Conservation (phyloP, 2,888 invertebrate species). For the Nycteola revayana region DNA sequence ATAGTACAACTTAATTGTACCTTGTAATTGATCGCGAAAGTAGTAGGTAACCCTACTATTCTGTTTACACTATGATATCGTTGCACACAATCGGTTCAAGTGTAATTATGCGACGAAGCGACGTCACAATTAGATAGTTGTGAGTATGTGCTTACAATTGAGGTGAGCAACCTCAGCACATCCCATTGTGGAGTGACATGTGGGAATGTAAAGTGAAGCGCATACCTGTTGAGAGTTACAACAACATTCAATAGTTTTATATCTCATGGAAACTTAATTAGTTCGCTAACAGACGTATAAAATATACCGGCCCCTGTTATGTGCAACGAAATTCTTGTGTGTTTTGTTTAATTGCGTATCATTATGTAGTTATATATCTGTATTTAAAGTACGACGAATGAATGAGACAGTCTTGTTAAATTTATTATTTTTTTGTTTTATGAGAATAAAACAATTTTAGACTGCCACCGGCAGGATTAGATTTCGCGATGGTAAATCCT, state of each 20-base stretch:
- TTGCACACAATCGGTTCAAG: slow-evolving; percentile 45
- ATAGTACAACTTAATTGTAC: too few species aligned
- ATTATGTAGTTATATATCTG: too few species aligned
- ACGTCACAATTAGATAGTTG: slow-evolving; percentile 62
- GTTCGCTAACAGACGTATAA: slow-evolving; percentile 28
- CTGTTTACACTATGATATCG: slow-evolving; percentile 7
- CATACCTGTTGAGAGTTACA: slow-evolving; percentile 39
- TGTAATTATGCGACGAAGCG: slow-evolving; percentile 69
- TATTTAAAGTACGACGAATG: too few species aligned
- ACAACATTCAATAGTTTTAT: slow-evolving; percentile 18
- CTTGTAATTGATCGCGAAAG: slow-evolving; percentile 1
- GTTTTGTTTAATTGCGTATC: too few species aligned
- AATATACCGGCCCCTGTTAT: too few species aligned
- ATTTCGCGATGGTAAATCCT: too few species aligned
- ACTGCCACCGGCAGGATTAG: too few species aligned
- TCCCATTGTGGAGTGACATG: slow-evolving; percentile 65
- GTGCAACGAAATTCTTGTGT: too few species aligned
- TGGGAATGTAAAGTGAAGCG: slow-evolving; percentile 57
- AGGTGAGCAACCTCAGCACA: slow-evolving; percentile 72
- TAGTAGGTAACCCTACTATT: not conserved
- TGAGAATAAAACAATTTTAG: too few species aligned
- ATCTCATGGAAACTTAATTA: slow-evolving; percentile 32
- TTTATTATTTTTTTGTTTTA: too few species aligned
- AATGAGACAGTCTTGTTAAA: too few species aligned
- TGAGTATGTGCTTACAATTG: slow-evolving; percentile 38